Percentiles rank a stretch among this genome's conserved stretches.
These are phyloP conservation scores for Phaetusa simplex DNA, from an alignment of 2,113 vertebrate genomes.

Conservation along the genomic window DNA sequence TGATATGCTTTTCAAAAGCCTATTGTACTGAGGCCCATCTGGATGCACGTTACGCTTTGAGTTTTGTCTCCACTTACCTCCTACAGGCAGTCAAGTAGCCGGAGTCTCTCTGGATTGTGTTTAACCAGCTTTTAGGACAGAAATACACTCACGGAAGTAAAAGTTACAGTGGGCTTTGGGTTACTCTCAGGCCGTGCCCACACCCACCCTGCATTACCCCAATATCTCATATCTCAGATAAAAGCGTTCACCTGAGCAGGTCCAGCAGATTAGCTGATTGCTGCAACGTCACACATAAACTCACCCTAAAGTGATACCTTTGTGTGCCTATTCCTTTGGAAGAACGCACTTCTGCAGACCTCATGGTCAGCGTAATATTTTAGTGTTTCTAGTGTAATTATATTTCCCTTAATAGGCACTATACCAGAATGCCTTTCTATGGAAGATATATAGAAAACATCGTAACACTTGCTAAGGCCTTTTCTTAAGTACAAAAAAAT, in stretches of 20 bases:
- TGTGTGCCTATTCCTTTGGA: neutral
- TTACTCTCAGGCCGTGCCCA: neutral
- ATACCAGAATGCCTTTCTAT: neutral
- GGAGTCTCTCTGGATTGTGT: neutral
- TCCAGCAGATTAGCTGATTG: neutral
- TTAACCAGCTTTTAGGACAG: neutral
- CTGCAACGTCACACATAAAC: neutral
- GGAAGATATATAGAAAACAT: neutral
- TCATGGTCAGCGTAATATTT: neutral
- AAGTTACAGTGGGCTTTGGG: neutral
- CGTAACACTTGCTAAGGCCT: neutral
- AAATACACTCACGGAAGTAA: neutral
- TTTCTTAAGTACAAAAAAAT: slow-evolving; percentile 5
- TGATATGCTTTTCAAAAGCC: neutral
- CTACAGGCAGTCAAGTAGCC: rapidly evolving
- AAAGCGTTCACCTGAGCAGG: rapidly evolving
- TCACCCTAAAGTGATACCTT: neutral
- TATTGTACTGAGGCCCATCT: neutral
- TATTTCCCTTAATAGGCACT: neutral
- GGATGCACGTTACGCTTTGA: neutral
- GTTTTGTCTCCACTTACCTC: neutral
- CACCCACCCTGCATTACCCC: neutral
- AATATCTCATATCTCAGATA: rapidly evolving
- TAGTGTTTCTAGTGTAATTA: neutral
- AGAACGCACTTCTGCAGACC: neutral